These are phyloP conservation scores for Calephelis virginiensis DNA, from an alignment of 1,140 invertebrate genomes.

Conservation along the genomic window DNA sequence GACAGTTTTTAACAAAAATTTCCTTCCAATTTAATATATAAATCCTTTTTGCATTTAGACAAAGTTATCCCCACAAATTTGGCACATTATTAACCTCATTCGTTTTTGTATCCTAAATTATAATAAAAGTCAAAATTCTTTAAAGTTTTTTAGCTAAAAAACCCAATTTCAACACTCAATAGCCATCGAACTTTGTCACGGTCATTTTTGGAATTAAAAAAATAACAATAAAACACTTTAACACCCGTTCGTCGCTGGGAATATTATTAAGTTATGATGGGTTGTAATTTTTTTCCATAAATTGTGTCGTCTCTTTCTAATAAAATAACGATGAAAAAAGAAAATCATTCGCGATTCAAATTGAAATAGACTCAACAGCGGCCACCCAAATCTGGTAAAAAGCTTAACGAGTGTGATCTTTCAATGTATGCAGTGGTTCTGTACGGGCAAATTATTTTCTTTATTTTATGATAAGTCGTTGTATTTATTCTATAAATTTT, in stretches of 20 bases:
- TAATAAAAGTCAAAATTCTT: conserved; percentile 42
- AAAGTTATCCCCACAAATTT: conserved; percentile 27
- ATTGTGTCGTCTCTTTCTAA: conserved; percentile 32
- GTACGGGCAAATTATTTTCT: not conserved
- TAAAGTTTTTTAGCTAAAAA: conserved; percentile 35
- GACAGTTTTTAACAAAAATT: no score
- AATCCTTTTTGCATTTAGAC: not conserved
- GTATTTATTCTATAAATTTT: not conserved
- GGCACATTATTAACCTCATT: conserved; percentile 31
- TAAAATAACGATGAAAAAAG: conserved; percentile 21
- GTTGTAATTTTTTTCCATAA: conserved; percentile 36
- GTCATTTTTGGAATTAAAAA: conserved; percentile 42
- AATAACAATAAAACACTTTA: conserved; percentile 38
- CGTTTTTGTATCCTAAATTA: conserved; percentile 33
- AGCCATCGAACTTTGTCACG: conserved; percentile 59
- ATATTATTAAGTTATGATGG: conserved; percentile 56
- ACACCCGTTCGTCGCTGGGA: conserved; percentile 36
- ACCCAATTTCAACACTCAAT: conserved; percentile 52
- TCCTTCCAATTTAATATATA: no score
- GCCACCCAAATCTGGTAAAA: conserved; percentile 44
- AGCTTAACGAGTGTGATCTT: not conserved
- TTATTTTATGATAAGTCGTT: not conserved
- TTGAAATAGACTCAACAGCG: conserved; percentile 36
- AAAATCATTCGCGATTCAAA: conserved; percentile 32
- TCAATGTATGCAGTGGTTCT: not conserved